Percentiles rank a stretch among this genome's conserved stretches.
Conservation (phyloP, 2,113 vertebrate genomes). For the Galeopterus variegatus region DNA sequence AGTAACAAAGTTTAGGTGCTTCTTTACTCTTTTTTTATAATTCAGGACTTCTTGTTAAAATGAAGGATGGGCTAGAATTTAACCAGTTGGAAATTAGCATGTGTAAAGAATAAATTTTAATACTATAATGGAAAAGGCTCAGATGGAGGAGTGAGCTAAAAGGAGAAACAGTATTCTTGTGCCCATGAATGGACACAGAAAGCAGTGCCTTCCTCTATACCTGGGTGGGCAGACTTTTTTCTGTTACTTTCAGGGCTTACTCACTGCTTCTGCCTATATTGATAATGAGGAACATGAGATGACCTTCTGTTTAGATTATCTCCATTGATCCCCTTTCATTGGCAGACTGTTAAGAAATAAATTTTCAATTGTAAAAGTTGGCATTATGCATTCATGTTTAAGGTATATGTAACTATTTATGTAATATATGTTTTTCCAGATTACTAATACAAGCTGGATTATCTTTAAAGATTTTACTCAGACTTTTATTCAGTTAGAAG, state of each 20-base stretch:
- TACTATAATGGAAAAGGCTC: neutral
- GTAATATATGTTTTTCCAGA: neutral
- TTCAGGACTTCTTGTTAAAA: neutral
- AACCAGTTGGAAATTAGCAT: neutral
- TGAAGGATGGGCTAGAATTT: neutral
- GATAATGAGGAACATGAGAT: neutral
- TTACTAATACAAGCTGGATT: conserved; percentile 25
- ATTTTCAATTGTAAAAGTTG: neutral
- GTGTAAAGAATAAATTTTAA: neutral
- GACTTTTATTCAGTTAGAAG: neutral
- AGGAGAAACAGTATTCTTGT: neutral
- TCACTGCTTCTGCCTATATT: neutral
- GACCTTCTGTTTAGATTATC: neutral
- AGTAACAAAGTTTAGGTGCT: neutral
- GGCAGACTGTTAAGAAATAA: neutral
- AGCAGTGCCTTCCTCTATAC: neutral
- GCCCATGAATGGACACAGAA: neutral
- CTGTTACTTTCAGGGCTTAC: neutral
- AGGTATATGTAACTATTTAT: neutral
- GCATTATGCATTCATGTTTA: neutral
- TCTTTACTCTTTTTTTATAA: neutral
- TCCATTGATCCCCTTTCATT: neutral
- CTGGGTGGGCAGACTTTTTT: neutral
- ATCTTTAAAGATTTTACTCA: neutral
- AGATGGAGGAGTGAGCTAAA: neutral